A percentile compares a stretch with the other conserved stretches of the same genome.
phyloP scores from a whole-genome alignment of 2,888 invertebrate species.

The Amiota minor region DNA sequence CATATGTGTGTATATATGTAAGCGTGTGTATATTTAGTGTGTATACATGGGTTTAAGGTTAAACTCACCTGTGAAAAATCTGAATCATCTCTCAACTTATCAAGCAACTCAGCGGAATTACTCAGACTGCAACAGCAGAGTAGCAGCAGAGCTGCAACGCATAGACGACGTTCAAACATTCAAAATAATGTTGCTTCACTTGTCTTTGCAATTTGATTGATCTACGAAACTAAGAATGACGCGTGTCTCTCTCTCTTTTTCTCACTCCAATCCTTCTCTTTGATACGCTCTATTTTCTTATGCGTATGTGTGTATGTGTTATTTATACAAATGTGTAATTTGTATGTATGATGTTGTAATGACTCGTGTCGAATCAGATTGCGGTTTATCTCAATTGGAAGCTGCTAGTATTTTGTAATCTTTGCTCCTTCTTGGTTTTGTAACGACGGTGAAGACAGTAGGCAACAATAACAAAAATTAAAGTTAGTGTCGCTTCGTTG shows the following conservation, averaged over 20 bases:
- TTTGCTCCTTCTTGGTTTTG: background rate
- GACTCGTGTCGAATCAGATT: slow-evolving; percentile 5
- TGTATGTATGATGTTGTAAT: background rate
- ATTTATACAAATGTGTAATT: background rate
- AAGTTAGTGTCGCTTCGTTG: background rate
- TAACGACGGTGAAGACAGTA: background rate
- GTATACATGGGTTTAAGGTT: slow-evolving; percentile 26
- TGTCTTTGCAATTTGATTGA: slow-evolving; percentile 38
- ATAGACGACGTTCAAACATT: slow-evolving; percentile 45
- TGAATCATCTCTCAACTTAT: slow-evolving; percentile 79
- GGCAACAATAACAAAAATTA: background rate
- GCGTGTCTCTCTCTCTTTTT: no score
- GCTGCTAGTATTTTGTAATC: background rate
- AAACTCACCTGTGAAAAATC: slow-evolving; percentile 80
- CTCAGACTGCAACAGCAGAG: slow-evolving; percentile 43
- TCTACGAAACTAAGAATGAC: no score
- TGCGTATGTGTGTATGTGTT: background rate
- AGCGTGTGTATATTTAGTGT: slow-evolving; percentile 5
- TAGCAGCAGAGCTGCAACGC: slow-evolving; percentile 52
- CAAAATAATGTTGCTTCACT: slow-evolving; percentile 43
- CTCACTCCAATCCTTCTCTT: no score
- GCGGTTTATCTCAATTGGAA: slow-evolving; percentile 7
- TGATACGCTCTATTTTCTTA: background rate
- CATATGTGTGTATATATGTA: slow-evolving; percentile 21
- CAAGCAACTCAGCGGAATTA: slow-evolving; percentile 71